Evolutionary conservation across 2,113 vertebrate species (phyloP).

Genomic region (Zosterops hypoxanthus): DNA sequence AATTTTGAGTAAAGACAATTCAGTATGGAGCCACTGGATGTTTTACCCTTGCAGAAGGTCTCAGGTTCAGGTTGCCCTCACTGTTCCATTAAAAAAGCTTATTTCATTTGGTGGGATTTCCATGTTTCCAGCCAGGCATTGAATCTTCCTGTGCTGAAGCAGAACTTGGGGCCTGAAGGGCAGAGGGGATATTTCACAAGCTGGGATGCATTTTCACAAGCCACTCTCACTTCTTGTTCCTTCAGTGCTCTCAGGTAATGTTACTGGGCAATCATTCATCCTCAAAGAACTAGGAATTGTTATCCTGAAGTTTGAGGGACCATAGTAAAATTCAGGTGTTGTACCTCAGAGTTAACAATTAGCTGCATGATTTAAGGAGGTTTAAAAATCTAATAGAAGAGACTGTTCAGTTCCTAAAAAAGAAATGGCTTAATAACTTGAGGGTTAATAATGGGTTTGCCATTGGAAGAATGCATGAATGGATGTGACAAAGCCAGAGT

Average conservation of each 20-base stretch:
- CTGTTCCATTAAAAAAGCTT: neutral
- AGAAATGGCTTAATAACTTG: neutral
- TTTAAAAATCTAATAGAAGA: neutral
- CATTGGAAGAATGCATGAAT: neutral
- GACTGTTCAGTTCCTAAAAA: neutral
- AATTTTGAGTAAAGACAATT: neutral
- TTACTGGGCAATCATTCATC: neutral
- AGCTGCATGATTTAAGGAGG: neutral
- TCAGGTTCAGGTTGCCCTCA: neutral
- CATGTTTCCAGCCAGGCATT: neutral
- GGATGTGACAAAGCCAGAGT: neutral
- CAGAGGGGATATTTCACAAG: neutral
- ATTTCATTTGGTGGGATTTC: neutral
- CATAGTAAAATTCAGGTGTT: neutral
- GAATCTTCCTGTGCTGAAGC: neutral
- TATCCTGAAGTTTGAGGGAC: neutral
- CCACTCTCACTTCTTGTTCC: neutral
- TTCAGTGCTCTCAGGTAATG: neutral
- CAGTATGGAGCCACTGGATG: neutral
- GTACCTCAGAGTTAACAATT: neutral
- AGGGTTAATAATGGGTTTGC: neutral
- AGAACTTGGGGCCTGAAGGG: neutral
- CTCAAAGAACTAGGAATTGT: neutral
- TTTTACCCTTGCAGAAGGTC: neutral
- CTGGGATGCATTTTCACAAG: neutral